Conservation (phyloP, 1,140 invertebrate genomes). For the Penaeus chinensis region DNA sequence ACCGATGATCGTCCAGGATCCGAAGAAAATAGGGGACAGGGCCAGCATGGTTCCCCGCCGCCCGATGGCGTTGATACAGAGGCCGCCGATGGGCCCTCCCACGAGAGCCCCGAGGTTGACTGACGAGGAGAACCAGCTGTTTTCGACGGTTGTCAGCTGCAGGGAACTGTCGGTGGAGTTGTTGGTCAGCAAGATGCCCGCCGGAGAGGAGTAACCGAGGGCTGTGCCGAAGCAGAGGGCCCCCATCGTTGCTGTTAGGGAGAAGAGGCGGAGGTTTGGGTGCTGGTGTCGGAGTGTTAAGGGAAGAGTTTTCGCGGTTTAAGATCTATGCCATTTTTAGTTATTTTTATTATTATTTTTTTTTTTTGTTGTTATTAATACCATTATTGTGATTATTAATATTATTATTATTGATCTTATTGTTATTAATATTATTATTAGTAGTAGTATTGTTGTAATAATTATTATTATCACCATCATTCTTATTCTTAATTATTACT, state of each 20-base stretch:
- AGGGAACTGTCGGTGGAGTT: neutral
- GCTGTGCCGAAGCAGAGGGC: constrained; percentile 24
- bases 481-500: too few species aligned
- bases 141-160: constrained; percentile 3
- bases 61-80: constrained; percentile 73
- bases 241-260: constrained; percentile 27
- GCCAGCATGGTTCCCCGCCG: constrained; percentile 80
- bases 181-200: constrained; percentile 19
- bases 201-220: constrained; percentile 37
- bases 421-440: too few species aligned
- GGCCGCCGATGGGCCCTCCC: constrained; percentile 79
- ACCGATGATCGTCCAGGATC: constrained; percentile 82
- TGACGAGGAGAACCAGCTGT: constrained; percentile 46
- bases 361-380: too few species aligned
- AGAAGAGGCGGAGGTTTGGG: too few species aligned
- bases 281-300: too few species aligned
- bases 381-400: too few species aligned
- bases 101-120: constrained; percentile 70
- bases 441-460: too few species aligned
- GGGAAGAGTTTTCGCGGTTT: too few species aligned
- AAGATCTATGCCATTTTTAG: too few species aligned
- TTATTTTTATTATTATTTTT: too few species aligned
- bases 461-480: too few species aligned
- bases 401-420: too few species aligned
- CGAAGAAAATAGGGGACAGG: constrained; percentile 77